Evolutionary conservation across 2,888 invertebrate species (phyloP).

Genomic region (Drosophila mayaguana): DNA sequence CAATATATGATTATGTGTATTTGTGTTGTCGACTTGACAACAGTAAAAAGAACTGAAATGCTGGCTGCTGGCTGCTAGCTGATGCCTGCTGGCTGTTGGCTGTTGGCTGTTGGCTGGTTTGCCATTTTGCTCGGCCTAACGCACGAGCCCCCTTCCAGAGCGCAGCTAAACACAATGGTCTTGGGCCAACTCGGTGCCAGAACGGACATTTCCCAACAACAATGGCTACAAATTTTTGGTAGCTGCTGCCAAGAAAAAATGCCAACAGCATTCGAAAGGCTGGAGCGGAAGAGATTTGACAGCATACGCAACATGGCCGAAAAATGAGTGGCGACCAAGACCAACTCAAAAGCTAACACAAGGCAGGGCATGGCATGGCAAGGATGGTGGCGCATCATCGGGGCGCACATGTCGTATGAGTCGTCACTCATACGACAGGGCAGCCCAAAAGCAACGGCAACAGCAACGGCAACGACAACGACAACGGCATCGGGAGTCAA

Average conservation of each 20-base stretch:
- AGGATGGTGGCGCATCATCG: constrained; percentile 51
- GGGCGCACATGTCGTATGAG: constrained; percentile 73
- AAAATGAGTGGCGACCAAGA: constrained; percentile 71
- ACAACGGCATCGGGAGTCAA: constrained; percentile 34
- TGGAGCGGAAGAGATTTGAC: constrained; percentile 77
- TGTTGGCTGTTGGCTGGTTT: constrained; percentile 1
- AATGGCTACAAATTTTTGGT: constrained; percentile 51
- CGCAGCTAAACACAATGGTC: constrained; percentile 44
- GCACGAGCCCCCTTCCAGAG: constrained; percentile 32
- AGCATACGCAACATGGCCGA: constrained; percentile 80
- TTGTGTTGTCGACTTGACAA: constrained; percentile 70
- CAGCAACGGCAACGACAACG: constrained; percentile 13
- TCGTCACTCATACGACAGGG: constrained; percentile 50
- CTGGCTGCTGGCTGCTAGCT: constrained; percentile 40
- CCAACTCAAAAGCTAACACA: constrained; percentile 11
- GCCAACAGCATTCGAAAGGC: constrained; percentile 58
- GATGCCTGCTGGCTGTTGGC: background rate
- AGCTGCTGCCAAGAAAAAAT: constrained; percentile 59
- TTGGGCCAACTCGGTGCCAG: constrained; percentile 70
- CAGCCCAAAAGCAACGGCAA: constrained; percentile 21
- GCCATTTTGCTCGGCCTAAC: constrained; percentile 36
- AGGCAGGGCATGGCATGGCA: constrained; percentile 22
- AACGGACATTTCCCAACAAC: constrained; percentile 77
- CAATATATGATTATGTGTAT: constrained; percentile 35
- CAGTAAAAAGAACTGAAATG: constrained; percentile 75